Base-by-base conservation (phyloP, 2,797 vertebrate genomes). In the Bradypodion ventrale region DNA sequence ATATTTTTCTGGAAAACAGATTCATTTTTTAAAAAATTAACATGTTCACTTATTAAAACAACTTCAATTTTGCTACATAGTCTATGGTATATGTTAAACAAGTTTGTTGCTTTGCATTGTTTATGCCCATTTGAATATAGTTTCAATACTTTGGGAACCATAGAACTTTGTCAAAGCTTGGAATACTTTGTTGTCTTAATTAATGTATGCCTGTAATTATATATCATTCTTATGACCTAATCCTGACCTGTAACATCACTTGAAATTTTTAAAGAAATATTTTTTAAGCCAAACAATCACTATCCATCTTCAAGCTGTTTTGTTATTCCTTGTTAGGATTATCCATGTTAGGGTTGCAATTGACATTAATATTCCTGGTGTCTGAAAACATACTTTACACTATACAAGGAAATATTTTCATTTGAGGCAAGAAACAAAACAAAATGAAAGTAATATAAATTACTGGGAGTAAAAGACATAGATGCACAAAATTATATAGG, bases 111-210 rank as follows among this genome's bases (percentile, higher is more conserved):
- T 5, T 27, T 37, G 69, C 42, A 88, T 12, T 44, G n/a, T 73
- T 76, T 87, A n/a, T 15, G 74, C n/a, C 40, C 46, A 66, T 59
- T 69, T 86, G 87, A 79, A 66, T 76, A 27, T 23, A 40, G 12
- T 8, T 82, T 83, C n/a, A 73, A 56, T 82, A 9, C 60, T 42
- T 87, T 79, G 73, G 62, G 63, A 78, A 40, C 32, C 74, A 7
- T 44, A 68, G 75, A 91, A 90, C 75, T 92, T 89, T 25, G 2
- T 59, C 46, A 87, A 89, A 83, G 69, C 83, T 91, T 88, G 46
- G 8, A 56, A 56, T 21, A 76, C 75, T 84, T 21, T 69, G 42
- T 10, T 86, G 27, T 8, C 83, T 85, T 87, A 76, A 63, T 78
- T 82, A 84, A 81, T 63, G 65, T 27, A 0, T 82, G 13, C 5